Evolutionary conservation across 2,113 vertebrate genomes (phyloP), one percentile per base, ranked within the genome.

Genomic region (Connochaetes taurinus): DNA sequence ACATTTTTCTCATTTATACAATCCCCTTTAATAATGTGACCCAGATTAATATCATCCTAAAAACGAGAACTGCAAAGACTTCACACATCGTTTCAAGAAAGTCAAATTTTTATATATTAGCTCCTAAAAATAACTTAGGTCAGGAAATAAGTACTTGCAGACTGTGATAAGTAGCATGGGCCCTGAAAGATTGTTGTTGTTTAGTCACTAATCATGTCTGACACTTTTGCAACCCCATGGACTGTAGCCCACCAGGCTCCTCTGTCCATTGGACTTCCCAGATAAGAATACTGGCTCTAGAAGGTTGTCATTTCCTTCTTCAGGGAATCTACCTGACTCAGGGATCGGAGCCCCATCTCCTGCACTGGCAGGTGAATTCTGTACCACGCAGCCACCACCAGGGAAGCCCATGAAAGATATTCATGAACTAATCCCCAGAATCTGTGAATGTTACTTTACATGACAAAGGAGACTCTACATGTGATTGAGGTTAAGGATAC

Each of bases 41-140:
- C 40, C 0, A 40, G 55, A 93, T 96, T 96, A 94, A 86, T 12
- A 67, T 0, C 29, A 80, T 81, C 57, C 92, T 74, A 81, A 96
- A 94, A 58, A 74, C 2, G 1, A 91, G 0, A 95, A 93, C 84
- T 80, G 15, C 93, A 80, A 76, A 93, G 78, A 90, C 1, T 8
- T 94, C 9, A 53, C 7, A 91, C 29, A 95, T 82, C 76, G 96
- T 95, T 99, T 93, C 67, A 97, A 94, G 71, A 93, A 96, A 45
- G 90, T 92, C 94, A 81, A 43, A 57, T 84, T 94, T 7, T 5
- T 13, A 19, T 5, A 25, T 0, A 19, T 25, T 80, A 31, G 40
- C 71, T 95, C 53, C 52, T 64, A 88, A 96, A 95, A 40, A 89
- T 36, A 93, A 90, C 12, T 78, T 1, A 52, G 92, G 53, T 52